phyloP scores from a whole-genome alignment of 2,797 vertebrate species.

The Sebastes hopkinsi region DNA sequence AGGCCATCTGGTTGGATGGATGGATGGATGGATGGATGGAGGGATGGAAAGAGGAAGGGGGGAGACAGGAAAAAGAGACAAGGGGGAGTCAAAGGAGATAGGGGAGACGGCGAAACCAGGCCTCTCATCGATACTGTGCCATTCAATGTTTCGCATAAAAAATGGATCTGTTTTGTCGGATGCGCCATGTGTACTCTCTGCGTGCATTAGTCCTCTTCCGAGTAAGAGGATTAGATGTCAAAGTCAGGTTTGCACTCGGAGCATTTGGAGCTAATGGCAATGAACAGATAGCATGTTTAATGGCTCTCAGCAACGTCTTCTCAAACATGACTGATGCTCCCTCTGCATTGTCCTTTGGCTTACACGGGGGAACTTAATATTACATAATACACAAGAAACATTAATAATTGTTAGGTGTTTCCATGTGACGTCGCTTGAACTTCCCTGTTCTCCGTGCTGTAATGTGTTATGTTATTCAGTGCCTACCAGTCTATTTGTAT shows the following conservation, averaged over 20 bases:
- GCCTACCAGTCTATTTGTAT: constrained; percentile 53
- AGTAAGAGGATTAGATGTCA: constrained; percentile 79
- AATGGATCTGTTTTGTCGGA: constrained; percentile 51
- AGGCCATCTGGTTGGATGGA: constrained; percentile 78
- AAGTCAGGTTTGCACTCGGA: constrained; percentile 68
- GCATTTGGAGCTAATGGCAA: constrained; percentile 71
- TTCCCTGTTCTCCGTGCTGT: constrained; percentile 29
- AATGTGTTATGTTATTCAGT: constrained; percentile 39
- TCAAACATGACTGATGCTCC: constrained; percentile 61
- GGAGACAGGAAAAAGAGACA: constrained; percentile 38
- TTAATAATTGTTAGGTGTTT: constrained; percentile 65
- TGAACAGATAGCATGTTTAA: constrained; percentile 76
- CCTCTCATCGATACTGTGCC: constrained; percentile 44
- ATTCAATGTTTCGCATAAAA: constrained; percentile 42
- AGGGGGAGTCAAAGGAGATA: constrained; percentile 47
- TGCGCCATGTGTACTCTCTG: constrained; percentile 27
- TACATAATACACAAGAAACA: constrained; percentile 65
- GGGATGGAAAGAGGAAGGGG: constrained; percentile 28
- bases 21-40: constrained; percentile 49
- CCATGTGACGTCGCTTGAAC: constrained; percentile 35
- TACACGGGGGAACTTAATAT: constrained; percentile 39
- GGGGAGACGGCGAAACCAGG: constrained; percentile 25
- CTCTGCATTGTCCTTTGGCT: constrained; percentile 45
- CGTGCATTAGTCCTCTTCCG: constrained; percentile 67
- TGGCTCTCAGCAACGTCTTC: constrained; percentile 54